phyloP scores from a whole-genome alignment of 2,113 vertebrate species.

The Anser cygnoides region DNA sequence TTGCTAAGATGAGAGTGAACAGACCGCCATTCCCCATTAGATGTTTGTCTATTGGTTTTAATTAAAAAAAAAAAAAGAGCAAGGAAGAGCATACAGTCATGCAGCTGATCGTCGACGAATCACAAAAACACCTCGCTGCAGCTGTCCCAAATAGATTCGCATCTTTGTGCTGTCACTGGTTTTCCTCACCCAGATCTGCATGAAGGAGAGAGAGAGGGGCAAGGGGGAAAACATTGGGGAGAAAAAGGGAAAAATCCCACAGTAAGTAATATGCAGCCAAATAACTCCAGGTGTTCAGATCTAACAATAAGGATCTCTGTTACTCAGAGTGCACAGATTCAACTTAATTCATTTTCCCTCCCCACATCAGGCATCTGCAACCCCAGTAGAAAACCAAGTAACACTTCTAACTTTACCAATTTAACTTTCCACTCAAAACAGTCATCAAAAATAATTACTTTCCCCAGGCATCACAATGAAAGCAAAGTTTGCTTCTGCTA shows the following conservation, averaged over 20 bases:
- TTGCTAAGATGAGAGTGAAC: background rate
- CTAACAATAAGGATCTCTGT: background rate
- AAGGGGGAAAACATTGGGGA: background rate
- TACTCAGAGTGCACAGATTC: background rate
- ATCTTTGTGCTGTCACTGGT: slow-evolving; percentile 99
- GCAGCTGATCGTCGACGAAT: slow-evolving; percentile 95
- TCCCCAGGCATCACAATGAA: slow-evolving; percentile 1
- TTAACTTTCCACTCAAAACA: background rate
- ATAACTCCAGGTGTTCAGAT: background rate
- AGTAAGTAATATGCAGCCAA: background rate
- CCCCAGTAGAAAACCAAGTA: background rate
- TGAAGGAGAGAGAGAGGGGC: background rate
- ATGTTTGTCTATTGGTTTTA: background rate
- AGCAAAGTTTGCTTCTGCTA: background rate
- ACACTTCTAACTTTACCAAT: background rate
- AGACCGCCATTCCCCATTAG: background rate
- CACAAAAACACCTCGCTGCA: slow-evolving; percentile 94
- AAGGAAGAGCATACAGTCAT: slow-evolving; percentile 68
- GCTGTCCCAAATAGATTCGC: slow-evolving; percentile 97
- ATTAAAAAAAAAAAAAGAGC: background rate
- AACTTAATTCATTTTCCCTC: background rate
- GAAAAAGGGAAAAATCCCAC: background rate
- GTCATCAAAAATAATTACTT: background rate
- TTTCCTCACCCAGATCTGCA: slow-evolving; percentile 98
- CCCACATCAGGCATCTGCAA: background rate